phyloP scores from a whole-genome alignment of 2,797 vertebrate genomes.

The Phrynocephalus forsythii region DNA sequence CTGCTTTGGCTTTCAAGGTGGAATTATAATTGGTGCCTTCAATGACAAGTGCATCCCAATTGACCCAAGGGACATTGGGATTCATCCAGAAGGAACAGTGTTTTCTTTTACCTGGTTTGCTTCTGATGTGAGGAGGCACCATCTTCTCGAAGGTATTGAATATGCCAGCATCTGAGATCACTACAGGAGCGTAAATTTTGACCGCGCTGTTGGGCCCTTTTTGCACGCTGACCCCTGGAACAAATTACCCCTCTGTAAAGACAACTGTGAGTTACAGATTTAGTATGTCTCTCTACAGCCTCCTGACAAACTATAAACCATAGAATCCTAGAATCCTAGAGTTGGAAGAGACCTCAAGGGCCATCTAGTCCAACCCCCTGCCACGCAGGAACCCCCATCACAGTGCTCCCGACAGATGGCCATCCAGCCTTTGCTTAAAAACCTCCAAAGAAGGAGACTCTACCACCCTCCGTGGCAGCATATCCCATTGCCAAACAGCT shows the following conservation, averaged over 20 bases:
- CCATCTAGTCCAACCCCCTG: no score
- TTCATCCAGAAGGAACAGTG: no score
- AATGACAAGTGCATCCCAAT: neutral
- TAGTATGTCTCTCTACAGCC: no score
- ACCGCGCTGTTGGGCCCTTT: slow-evolving; percentile 81
- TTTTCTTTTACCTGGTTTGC: slow-evolving; percentile 75
- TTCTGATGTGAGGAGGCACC: slow-evolving; percentile 77
- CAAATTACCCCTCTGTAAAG: neutral
- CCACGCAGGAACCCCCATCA: no score
- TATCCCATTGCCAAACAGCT: no score
- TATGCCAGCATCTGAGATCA: slow-evolving; percentile 88
- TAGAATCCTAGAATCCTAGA: no score
- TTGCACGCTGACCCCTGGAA: slow-evolving; percentile 83
- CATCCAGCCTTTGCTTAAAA: no score
- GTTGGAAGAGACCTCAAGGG: no score
- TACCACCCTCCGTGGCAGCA: no score
- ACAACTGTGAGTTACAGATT: neutral
- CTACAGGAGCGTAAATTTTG: slow-evolving; percentile 78
- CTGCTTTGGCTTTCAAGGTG: neutral
- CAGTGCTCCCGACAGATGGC: no score
- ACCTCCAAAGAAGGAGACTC: no score
- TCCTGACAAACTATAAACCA: no score
- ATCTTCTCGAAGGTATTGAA: slow-evolving; percentile 88
- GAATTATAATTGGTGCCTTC: neutral
- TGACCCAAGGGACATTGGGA: neutral